Evolutionary conservation across 2,797 vertebrate genomes (phyloP).

Genomic region (Bovichtus diacanthus): DNA sequence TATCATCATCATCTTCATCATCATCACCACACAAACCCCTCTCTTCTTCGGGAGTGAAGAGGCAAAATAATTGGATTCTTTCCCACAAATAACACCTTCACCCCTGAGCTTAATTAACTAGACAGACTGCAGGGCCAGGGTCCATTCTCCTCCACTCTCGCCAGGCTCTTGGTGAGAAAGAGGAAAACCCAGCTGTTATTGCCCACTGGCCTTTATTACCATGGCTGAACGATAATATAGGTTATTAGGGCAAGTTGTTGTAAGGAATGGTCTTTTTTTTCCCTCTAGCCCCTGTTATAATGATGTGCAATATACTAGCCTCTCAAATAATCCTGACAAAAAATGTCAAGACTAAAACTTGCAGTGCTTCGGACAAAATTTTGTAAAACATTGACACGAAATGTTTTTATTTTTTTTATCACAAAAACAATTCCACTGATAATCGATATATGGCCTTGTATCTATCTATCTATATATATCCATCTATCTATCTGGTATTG

Average conservation of each 20-base stretch:
- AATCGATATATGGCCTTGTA: background rate
- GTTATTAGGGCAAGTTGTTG: slow-evolving; percentile 78
- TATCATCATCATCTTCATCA: slow-evolving; percentile 81
- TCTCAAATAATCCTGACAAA: background rate
- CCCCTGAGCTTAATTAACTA: slow-evolving; percentile 91
- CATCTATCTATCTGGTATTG: background rate
- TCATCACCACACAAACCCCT: slow-evolving; percentile 73
- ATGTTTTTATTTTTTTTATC: background rate
- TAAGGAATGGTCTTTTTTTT: slow-evolving; percentile 68
- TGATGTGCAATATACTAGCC: slow-evolving; percentile 22
- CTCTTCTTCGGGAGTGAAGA: slow-evolving; percentile 77
- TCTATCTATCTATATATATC: background rate
- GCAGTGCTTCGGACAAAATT: background rate
- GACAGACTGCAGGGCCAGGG: slow-evolving; percentile 80
- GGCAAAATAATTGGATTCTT: slow-evolving; percentile 91
- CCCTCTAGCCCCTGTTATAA: slow-evolving; percentile 2
- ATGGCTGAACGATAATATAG: slow-evolving; percentile 74
- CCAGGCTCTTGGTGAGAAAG: slow-evolving; percentile 67
- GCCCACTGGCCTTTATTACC: slow-evolving; percentile 82
- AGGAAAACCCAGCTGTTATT: slow-evolving; percentile 82
- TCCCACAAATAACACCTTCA: slow-evolving; percentile 90
- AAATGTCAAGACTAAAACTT: background rate
- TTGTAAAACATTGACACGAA: background rate
- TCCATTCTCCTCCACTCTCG: slow-evolving; percentile 75
- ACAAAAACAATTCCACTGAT: background rate